Percentiles rank a stretch among this genome's conserved stretches.
Evolutionary conservation across 2,113 vertebrate species (phyloP).

Genomic region (Amblyornis subalaris): DNA sequence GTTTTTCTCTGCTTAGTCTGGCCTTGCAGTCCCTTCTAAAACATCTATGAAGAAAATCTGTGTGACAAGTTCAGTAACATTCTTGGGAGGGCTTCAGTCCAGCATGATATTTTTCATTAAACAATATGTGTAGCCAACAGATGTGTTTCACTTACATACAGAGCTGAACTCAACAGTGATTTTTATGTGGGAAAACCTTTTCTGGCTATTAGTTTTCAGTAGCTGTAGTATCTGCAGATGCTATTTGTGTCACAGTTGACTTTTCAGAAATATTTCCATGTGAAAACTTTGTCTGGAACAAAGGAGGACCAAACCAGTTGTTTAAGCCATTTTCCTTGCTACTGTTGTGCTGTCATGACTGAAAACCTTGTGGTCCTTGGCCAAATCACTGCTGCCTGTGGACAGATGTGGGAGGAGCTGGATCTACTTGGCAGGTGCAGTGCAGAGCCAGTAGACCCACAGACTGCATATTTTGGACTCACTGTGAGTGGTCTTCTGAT

Average conservation of each 20-base stretch:
- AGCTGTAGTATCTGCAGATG: not conserved
- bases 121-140: not conserved
- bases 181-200: not conserved
- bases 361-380: not conserved
- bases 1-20: not conserved
- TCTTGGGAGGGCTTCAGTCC: not conserved
- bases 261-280: not conserved
- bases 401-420: not conserved
- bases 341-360: not conserved
- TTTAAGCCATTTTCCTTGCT: not conserved
- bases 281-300: not conserved
- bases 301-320: not conserved
- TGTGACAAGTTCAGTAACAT: not conserved
- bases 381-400: not conserved
- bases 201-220: not conserved
- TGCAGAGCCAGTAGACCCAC: not conserved
- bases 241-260: not conserved
- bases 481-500: not conserved
- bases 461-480: not conserved
- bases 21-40: not conserved
- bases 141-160: not conserved
- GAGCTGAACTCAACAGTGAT: not conserved
- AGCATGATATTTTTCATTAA: not conserved
- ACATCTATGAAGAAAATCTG: not conserved
- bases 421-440: not conserved